Evolutionary conservation across 2,113 vertebrate genomes (phyloP), one percentile per base, ranked within the genome.

Genomic region (Planiliza haematocheilus): DNA sequence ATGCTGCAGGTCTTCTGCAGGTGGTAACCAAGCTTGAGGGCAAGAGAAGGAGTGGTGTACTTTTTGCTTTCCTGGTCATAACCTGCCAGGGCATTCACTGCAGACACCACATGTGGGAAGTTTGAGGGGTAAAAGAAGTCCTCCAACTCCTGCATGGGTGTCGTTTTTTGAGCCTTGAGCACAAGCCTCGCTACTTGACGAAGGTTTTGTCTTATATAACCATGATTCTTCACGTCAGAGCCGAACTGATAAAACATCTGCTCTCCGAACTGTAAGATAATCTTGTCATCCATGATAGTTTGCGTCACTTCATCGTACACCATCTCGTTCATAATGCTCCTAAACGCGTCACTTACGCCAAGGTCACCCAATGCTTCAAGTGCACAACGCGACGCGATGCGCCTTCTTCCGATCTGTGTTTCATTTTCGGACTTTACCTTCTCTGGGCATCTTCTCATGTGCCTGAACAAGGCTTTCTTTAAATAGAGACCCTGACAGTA

Each of bases 1-100:
- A 91, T 85, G 2, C 6, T 3, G 8, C 90, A 90, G 51, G 68
- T 41, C 75, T 91, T 90, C 80, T 90, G 83, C 0, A 91, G 80
- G 50, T 69, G 18, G 80, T 85, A 82, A 4, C 88, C 90, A 0
- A 91, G 70, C 70, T 86, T 90, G 49, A 88, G 24, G 7, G 90
- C 88, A 3, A 91, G 73, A 0, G 88, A 88, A 0, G 90, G 85
- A 2, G 4, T 17, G 10, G 1, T 11, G 56, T 82, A 90, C 0
- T n/a, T 61, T 14, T 86, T 83, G 3, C 6, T 84, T 24, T 83
- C 76, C 1, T 74, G 18, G 58, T 85, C 24, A 17, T 86, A 90
- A 20, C 85, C 85, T 7, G 85, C 75, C 43, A 91, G 14, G n/a
- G 74, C 76, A 9, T 86, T 89, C 10, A 91, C 90, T 0, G 82